Percentiles rank a stretch among this genome's conserved stretches.
These are phyloP conservation scores for Bungarus multicinctus DNA, from an alignment of 2,113 vertebrate genomes.

Conservation along the genomic window DNA sequence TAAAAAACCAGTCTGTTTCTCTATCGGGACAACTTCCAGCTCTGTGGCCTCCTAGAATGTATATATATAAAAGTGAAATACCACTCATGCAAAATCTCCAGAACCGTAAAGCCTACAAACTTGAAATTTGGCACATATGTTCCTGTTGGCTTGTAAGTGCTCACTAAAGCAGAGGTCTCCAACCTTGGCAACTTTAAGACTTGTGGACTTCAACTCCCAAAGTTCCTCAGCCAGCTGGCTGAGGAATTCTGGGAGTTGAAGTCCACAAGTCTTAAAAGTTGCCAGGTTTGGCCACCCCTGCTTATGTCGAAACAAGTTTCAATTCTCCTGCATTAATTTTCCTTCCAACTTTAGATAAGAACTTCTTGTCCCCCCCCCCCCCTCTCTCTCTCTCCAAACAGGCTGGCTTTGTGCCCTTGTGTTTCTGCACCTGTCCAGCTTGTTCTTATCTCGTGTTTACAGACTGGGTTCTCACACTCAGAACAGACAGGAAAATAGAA, in stretches of 20 bases:
- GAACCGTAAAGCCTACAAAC: too few species aligned
- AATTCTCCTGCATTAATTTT: not conserved
- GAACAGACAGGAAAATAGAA: not conserved
- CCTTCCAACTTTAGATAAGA: not conserved
- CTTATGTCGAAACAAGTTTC: not conserved
- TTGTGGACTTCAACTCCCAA: too few species aligned
- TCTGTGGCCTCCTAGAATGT: not conserved
- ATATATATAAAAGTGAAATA: too few species aligned
- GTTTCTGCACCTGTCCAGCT: not conserved
- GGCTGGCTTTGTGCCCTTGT: not conserved
- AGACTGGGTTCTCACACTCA: not conserved
- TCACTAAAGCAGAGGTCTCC: too few species aligned
- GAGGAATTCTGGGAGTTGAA: not conserved
- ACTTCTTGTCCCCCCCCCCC: not conserved
- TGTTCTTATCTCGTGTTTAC: not conserved
- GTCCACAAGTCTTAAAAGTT: not conserved
- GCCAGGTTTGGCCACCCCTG: not conserved
- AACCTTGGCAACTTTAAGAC: too few species aligned
- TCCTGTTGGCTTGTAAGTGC: too few species aligned
- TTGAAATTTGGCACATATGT: too few species aligned
- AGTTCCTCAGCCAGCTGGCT: too few species aligned
- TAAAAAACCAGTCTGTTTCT: too few species aligned
- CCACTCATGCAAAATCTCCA: too few species aligned
- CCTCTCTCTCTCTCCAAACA: not conserved
- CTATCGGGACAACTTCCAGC: not conserved